Percentiles rank a stretch among this genome's conserved stretches.
Evolutionary conservation across 2,113 vertebrate genomes (phyloP).

Genomic region (Crotophaga sulcirostris): DNA sequence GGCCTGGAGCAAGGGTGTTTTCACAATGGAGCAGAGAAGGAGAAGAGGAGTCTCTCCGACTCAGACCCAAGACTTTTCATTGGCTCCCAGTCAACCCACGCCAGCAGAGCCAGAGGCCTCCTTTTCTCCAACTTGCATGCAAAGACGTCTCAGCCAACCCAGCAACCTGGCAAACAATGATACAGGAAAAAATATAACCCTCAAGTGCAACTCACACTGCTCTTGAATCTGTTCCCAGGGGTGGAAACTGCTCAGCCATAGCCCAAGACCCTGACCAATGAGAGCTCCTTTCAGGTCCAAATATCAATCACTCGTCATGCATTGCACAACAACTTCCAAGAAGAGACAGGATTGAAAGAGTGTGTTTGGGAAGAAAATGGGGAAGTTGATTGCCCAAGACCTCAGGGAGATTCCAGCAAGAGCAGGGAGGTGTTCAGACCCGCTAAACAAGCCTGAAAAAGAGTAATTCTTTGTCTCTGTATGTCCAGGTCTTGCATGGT

Average conservation of each 20-base stretch:
- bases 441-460: not conserved
- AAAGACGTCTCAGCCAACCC: not conserved
- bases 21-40: not conserved
- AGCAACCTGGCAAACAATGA: accelerated
- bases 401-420: not conserved
- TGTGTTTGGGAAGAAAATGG: accelerated
- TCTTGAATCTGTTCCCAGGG: not conserved
- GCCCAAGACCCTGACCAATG: not conserved
- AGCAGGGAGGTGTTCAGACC: not conserved
- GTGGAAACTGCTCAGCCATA: not conserved
- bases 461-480: not conserved
- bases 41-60: not conserved
- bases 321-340: constrained; percentile 14
- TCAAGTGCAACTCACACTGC: accelerated
- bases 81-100: not conserved
- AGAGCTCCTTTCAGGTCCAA: not conserved
- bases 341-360: not conserved
- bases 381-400: not conserved
- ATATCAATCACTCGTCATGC: not conserved
- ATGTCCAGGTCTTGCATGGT: not conserved
- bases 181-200: not conserved
- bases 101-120: not conserved
- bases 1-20: not conserved
- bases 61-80: not conserved
- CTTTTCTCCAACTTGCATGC: not conserved